Base-by-base conservation (phyloP, 35 echinoderm and acorn worm species). In the Ptychodera flava region DNA sequence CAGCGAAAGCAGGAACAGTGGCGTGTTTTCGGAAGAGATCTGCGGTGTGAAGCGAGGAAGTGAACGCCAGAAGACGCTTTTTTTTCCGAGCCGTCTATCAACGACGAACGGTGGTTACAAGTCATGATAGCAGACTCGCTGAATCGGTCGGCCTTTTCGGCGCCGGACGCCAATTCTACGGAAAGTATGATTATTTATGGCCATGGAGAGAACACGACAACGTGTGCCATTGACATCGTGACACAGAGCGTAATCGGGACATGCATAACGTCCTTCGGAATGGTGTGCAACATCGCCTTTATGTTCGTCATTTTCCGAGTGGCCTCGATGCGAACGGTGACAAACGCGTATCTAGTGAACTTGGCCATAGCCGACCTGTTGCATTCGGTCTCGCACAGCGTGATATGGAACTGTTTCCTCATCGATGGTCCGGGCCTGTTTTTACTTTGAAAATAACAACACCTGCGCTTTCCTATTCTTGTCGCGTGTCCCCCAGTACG, bases 271-370 rank as follows among this genome's bases (percentile, higher is more conserved):
- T 64, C 45, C 6, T 22, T 64, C 22, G 82, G 82, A 14, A 16
- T 83, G 28, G 1, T 36, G 10, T 30, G n/a, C 30, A 83, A 83
- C 82, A 30, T 31, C 0, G 33, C 82, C 30, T 83, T 83, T 30
- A 28, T 83, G 30, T 83, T 37, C 28, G 82, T 83, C 33, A 35
- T 83, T 1, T 34, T 34, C n/a, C 34, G 37, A 10, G 82, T 83
- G 37, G 1, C 16, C 0, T 16, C 82, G 12, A 83, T 83, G 82
- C 82, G 35, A 16, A 83, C 82, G 1, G 35, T 83, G 1, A 83
- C 82, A 14, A 83, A 83, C 82, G 82, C 82, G 32, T 83, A 83
- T 28, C 82, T 83, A 1, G 82, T 83, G n/a, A 83, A 83, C 35
- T 28, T 83, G 37, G 82, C 82, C 1, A 28, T 83, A 0, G 35